Percentiles rank a stretch among this genome's conserved stretches.
Evolutionary conservation across 2,888 invertebrate species (phyloP).

Genomic region (Cecidostiba fungosa): DNA sequence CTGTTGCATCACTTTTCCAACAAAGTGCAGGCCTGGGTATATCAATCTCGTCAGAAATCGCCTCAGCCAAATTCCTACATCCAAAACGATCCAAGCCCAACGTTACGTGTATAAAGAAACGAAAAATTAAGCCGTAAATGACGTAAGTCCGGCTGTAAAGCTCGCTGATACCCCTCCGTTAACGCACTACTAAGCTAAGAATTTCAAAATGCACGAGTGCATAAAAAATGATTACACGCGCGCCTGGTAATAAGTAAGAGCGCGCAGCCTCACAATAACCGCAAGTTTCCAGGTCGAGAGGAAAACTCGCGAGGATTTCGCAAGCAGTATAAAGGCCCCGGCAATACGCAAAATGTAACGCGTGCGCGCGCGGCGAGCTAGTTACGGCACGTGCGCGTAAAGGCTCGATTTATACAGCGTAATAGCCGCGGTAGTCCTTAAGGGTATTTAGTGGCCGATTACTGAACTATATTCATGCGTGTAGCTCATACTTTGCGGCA

Average conservation of each 20-base stretch:
- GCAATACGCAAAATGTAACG: constrained; percentile 47
- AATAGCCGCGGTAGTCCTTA: constrained; percentile 39
- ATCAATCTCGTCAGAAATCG: not conserved
- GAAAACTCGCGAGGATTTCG: constrained; percentile 62
- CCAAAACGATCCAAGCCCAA: not conserved
- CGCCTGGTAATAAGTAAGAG: constrained; percentile 57
- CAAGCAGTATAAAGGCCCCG: constrained; percentile 42
- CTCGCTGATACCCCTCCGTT: constrained; percentile 39
- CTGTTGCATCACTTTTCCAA: constrained; percentile 13
- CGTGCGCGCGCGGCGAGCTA: not conserved
- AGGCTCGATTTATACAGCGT: not conserved
- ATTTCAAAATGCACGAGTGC: constrained; percentile 60
- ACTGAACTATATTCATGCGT: constrained; percentile 22
- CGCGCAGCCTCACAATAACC: constrained; percentile 50
- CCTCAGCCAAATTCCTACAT: not conserved
- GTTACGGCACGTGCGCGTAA: constrained; percentile 27
- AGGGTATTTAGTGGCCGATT: constrained; percentile 47
- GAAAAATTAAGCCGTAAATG: constrained; percentile 57
- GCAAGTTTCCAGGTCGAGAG: constrained; percentile 56
- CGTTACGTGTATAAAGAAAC: not conserved
- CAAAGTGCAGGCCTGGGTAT: not conserved
- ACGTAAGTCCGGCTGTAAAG: constrained; percentile 41
- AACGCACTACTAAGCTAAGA: constrained; percentile 51
- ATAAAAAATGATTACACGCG: constrained; percentile 62
- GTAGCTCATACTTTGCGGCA: not conserved